phyloP scores from a whole-genome alignment of 2,797 vertebrate genomes.

The Scleropages formosus region DNA sequence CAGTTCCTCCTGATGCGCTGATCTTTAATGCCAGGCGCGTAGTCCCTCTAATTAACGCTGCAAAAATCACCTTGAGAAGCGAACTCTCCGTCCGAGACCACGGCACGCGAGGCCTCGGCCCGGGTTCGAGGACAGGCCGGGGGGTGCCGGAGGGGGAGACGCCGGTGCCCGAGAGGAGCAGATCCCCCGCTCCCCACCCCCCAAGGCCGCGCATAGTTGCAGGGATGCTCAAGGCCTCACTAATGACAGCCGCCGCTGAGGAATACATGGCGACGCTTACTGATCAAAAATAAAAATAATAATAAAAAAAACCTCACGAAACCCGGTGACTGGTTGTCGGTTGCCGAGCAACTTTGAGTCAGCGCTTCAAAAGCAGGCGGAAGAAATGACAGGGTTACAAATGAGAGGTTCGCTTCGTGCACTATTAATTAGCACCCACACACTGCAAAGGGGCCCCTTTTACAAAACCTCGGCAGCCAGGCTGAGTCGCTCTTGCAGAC shows the following conservation, averaged over 20 bases:
- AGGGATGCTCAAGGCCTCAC: background rate
- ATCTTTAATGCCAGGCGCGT: background rate
- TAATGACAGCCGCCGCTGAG: background rate
- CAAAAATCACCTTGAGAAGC: background rate
- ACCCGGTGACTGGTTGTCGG: background rate
- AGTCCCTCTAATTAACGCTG: conserved; percentile 7
- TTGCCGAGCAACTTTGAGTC: conserved; percentile 15
- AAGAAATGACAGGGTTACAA: conserved; percentile 1
- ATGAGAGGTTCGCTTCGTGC: background rate
- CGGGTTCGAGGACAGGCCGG: background rate
- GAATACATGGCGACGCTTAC: background rate
- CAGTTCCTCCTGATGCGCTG: background rate
- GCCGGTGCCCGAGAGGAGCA: background rate
- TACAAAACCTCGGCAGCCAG: background rate
- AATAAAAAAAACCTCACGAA: background rate
- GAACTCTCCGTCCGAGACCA: background rate
- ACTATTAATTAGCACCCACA: conserved; percentile 2
- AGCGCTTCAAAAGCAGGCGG: background rate
- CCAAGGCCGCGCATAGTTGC: background rate
- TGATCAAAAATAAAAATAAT: background rate
- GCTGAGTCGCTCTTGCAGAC: background rate
- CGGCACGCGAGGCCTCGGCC: background rate
- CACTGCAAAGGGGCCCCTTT: conserved; percentile 4
- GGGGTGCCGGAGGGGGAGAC: background rate
- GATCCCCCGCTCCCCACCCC: background rate